Conservation (phyloP, 2,797 vertebrate genomes). For the Chelidonichthys spinosus region DNA sequence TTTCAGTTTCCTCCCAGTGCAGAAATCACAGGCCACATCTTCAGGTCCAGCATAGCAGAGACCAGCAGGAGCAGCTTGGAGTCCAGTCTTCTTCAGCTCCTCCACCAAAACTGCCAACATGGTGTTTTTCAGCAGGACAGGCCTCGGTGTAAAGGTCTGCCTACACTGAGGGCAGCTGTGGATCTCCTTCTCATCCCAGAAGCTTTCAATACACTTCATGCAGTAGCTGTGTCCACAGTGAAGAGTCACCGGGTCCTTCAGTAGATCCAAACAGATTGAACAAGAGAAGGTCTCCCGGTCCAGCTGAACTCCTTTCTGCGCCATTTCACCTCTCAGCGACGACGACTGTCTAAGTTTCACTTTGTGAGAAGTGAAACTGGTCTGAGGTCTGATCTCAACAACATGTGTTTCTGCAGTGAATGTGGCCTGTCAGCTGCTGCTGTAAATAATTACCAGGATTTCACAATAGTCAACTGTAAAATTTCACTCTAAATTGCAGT, state of each 20-base stretch:
- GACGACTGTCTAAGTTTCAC: not conserved
- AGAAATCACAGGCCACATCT: too few species aligned
- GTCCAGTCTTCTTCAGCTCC: too few species aligned
- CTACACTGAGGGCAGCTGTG: too few species aligned
- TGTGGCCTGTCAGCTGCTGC: not conserved
- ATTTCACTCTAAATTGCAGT: too few species aligned
- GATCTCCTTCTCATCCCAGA: not conserved
- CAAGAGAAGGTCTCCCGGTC: not conserved
- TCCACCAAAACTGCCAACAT: too few species aligned
- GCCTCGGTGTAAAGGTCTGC: too few species aligned
- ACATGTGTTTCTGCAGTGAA: not conserved
- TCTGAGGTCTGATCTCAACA: not conserved
- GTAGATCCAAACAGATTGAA: not conserved
- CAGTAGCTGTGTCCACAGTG: not conserved
- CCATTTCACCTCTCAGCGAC: not conserved
- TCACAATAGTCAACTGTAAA: too few species aligned
- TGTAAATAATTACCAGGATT: too few species aligned
- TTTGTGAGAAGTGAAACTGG: not conserved
- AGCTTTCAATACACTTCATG: not conserved
- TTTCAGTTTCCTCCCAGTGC: too few species aligned
- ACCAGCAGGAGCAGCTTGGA: too few species aligned
- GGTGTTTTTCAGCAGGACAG: too few species aligned
- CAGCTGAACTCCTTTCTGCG: slow-evolving; percentile 2
- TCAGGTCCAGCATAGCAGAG: too few species aligned
- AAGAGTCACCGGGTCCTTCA: not conserved